Evolutionary conservation across 2,113 vertebrate species (phyloP).

Genomic region (Osmerus eperlanus): DNA sequence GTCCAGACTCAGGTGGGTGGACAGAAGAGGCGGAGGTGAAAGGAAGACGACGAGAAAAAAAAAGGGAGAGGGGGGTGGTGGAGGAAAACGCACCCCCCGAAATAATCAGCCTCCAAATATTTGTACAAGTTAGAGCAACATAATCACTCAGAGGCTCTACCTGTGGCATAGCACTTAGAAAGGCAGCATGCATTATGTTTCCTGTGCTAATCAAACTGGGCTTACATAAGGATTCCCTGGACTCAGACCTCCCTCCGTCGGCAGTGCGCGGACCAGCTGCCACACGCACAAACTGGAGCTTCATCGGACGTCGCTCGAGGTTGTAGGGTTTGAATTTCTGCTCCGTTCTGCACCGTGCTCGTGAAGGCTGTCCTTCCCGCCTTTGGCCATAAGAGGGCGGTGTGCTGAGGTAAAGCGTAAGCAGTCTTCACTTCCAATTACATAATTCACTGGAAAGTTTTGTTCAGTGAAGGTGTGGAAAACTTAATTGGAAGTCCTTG

Average conservation of each 20-base stretch:
- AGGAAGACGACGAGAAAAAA: not conserved
- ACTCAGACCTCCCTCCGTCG: constrained; percentile 6
- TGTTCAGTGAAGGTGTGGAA: constrained; percentile 61
- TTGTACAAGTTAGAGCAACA: constrained; percentile 52
- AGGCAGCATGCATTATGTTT: constrained; percentile 24
- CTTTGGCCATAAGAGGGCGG: constrained; percentile 52
- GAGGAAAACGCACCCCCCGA: constrained; percentile 27
- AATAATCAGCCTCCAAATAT: constrained; percentile 55
- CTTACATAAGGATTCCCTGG: constrained; percentile 13
- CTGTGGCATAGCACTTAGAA: constrained; percentile 21
- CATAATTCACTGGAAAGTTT: constrained; percentile 66
- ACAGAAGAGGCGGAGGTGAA: not conserved
- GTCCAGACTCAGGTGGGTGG: constrained; percentile 21
- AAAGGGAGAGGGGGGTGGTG: constrained; percentile 2
- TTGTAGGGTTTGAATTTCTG: not conserved
- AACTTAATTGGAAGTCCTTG: constrained; percentile 50
- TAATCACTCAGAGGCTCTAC: constrained; percentile 44
- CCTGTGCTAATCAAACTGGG: constrained; percentile 35
- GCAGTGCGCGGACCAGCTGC: not conserved
- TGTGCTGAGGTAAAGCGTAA: constrained; percentile 25
- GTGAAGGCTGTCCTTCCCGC: not conserved
- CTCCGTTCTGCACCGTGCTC: too few species aligned
- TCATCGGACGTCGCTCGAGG: not conserved
- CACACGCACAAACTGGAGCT: constrained; percentile 1
- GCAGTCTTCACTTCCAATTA: constrained; percentile 35